Evolutionary conservation across 2,888 invertebrate species (phyloP).

Genomic region (Melitaea athalia): DNA sequence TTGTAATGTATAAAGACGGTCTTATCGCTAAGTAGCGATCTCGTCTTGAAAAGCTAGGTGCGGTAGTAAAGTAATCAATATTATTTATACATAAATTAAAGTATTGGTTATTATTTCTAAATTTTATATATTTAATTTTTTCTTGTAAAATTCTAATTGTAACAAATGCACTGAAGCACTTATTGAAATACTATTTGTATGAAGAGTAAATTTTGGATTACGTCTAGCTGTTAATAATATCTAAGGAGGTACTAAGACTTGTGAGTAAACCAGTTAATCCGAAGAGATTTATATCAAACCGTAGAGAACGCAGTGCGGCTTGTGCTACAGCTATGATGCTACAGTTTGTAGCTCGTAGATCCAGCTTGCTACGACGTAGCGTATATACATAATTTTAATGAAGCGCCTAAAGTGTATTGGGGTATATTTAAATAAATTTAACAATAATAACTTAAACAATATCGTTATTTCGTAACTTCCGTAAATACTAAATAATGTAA

Average conservation of each 20-base stretch:
- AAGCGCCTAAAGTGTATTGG: neutral
- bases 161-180: constrained; percentile 1
- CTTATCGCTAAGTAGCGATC: no score
- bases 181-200: constrained; percentile 17
- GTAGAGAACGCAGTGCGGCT: constrained; percentile 67
- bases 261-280: constrained; percentile 70
- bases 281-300: constrained; percentile 69
- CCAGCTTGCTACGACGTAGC: constrained; percentile 36
- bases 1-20: no score
- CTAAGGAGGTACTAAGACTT: constrained; percentile 63
- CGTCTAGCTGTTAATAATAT: constrained; percentile 63
- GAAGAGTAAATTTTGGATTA: constrained; percentile 36
- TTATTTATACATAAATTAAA: no score
- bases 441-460: neutral
- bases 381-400: constrained; percentile 16
- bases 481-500: neutral
- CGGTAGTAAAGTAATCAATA: no score
- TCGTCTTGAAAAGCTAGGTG: no score
- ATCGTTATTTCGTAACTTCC: neutral
- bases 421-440: neutral
- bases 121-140: neutral
- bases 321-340: constrained; percentile 43
- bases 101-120: no score
- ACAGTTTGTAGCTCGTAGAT: constrained; percentile 41
- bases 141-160: neutral